Base-by-base conservation (phyloP, 2,888 invertebrate species). In the Alviniconcha strummeri region DNA sequence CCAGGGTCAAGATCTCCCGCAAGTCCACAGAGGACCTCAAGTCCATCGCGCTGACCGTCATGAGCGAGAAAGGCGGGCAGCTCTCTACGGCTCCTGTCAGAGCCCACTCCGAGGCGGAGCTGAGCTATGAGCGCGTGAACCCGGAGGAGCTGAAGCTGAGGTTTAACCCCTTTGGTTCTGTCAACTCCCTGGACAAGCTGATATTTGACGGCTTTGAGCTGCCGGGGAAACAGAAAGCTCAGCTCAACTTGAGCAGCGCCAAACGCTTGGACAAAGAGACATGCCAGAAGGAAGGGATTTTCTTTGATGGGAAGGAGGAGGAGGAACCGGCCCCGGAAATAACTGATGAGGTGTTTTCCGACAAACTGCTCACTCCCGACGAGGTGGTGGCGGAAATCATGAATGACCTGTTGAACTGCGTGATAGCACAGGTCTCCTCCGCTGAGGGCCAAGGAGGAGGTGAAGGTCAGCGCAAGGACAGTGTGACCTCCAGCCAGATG, bases 131-230 rank as follows among this genome's bases (percentile, higher is more conserved):
- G 56, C 94, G 91, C 77, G 93, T 92, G 19, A 90, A 91, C 91
- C 88, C 95, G 91, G 90, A 94, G 36, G 95, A 95, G 84, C 95
- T 96, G 52, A 95, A 96, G 8, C 95, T 96, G 72, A 95, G 96
- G 83, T 95, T 96, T 75, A 96, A 96, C 90, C 96, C 96, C 6
- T 94, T 96, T 89, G 93, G 93, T n/a, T 93, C 93, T 0, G 90
- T 91, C 80, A 91, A 88, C 82, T 92, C 92, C 8, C 84, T 92
- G 19, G 93, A 93, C 85, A 89, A 87, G 75, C 82, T 91, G 84
- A 89, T 91, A 79, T 87, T 91, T 90, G 90, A 92, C 84, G 90
- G 92, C 72, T 89, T 89, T 90, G 90, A 91, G 82, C 84, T 90
- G 82, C 88, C 89, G 8, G 85, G 88, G 4, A 87, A 88, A n/a